These are phyloP conservation scores for Polypterus senegalus DNA, from an alignment of 2,113 vertebrate genomes.

Conservation along the genomic window DNA sequence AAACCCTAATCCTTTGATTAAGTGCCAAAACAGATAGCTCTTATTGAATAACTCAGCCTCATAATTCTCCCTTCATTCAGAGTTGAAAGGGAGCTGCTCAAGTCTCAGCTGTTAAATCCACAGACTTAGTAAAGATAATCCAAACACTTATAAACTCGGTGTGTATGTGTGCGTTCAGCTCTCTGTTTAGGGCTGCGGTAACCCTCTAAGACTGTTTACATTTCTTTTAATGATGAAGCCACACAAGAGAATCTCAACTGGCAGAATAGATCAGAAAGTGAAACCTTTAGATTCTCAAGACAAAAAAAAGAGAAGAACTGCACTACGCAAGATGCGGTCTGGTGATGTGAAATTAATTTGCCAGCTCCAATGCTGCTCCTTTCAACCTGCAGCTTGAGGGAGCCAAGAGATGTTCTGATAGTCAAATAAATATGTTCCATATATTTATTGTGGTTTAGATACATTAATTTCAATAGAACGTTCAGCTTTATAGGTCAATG, in stretches of 20 bases:
- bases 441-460: too few relatives aligned
- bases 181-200: conserved; percentile 58
- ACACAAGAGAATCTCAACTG: conserved; percentile 24
- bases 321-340: conserved; percentile 15
- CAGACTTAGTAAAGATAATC: conserved; percentile 56
- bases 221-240: conserved; percentile 39
- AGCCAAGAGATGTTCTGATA: neutral
- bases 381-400: conserved; percentile 21
- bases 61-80: conserved; percentile 65
- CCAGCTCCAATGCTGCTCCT: conserved; percentile 21
- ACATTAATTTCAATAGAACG: too few relatives aligned
- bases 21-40: conserved; percentile 91
- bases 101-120: conserved; percentile 62
- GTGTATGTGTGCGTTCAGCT: conserved; percentile 20
- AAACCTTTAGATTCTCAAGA: conserved; percentile 29
- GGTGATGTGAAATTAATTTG: conserved; percentile 25
- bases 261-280: conserved; percentile 14
- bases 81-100: conserved; percentile 66
- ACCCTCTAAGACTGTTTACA: conserved; percentile 48
- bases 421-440: too few relatives aligned
- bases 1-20: conserved; percentile 97
- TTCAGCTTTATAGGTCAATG: too few relatives aligned
- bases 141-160: conserved; percentile 56
- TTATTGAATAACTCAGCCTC: conserved; percentile 70
- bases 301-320: neutral